Evolutionary conservation across 2,888 invertebrate species (phyloP).

Genomic region (Epinotia brunnichana): DNA sequence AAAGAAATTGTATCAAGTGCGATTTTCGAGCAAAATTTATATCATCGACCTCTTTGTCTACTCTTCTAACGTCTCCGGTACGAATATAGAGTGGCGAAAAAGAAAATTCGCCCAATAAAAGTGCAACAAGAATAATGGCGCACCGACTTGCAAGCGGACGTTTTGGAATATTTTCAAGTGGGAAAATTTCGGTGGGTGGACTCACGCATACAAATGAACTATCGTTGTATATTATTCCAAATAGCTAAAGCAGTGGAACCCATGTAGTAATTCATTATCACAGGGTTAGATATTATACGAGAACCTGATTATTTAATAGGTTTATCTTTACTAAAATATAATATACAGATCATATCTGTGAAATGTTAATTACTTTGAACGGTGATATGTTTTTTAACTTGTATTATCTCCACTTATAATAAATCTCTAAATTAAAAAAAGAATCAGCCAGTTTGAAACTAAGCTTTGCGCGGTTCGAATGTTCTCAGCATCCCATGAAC

Average conservation of each 20-base stretch:
- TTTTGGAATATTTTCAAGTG: conserved; percentile 42
- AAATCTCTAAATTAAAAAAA: too few species aligned
- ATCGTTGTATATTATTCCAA: background rate
- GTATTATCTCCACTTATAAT: too few species aligned
- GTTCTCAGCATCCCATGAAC: too few species aligned
- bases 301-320: too few species aligned
- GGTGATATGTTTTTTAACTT: too few species aligned
- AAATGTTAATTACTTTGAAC: too few species aligned
- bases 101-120: conserved; percentile 47
- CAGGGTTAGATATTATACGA: too few species aligned
- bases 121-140: conserved; percentile 48
- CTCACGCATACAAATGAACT: background rate
- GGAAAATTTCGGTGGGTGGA: conserved; percentile 34
- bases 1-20: background rate
- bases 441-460: too few species aligned
- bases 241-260: background rate
- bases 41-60: conserved; percentile 21
- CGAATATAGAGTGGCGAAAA: conserved; percentile 46
- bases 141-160: conserved; percentile 30
- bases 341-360: too few species aligned
- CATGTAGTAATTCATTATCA: background rate
- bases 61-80: conserved; percentile 18
- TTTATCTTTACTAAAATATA: too few species aligned
- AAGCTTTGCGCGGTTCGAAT: too few species aligned
- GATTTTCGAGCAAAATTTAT: background rate